Evolutionary conservation across 2,888 invertebrate genomes (phyloP).

Genomic region (Campoplex capitator): DNA sequence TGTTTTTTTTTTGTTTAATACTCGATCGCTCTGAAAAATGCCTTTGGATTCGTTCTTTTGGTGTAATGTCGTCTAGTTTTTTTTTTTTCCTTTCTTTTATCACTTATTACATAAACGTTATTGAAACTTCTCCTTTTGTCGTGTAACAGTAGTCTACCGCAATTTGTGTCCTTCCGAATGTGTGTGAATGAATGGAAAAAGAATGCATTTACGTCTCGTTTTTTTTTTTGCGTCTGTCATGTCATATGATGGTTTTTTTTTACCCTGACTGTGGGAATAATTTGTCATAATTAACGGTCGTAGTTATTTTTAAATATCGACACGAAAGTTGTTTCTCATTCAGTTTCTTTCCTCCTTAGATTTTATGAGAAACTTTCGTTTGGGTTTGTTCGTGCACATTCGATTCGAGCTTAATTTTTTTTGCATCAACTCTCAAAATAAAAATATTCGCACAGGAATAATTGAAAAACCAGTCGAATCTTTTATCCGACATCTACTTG

Average conservation of each 20-base stretch:
- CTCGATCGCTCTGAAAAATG: slow-evolving; percentile 41
- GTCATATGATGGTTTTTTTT: slow-evolving; percentile 55
- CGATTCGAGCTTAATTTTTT: background rate
- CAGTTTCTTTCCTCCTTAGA: slow-evolving; percentile 3
- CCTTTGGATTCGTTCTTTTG: slow-evolving; percentile 56
- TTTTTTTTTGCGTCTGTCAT: slow-evolving; percentile 35
- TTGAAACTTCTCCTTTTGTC: slow-evolving; percentile 15
- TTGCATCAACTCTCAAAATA: background rate
- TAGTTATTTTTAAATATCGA: slow-evolving; percentile 68
- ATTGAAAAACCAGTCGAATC: slow-evolving; percentile 20
- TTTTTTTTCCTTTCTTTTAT: slow-evolving; percentile 45
- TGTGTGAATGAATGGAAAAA: slow-evolving; percentile 36
- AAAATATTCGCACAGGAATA: background rate
- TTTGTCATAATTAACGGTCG: slow-evolving; percentile 71
- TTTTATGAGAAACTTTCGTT: slow-evolving; percentile 16
- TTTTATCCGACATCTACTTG: slow-evolving; percentile 50
- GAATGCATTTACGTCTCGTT: slow-evolving; percentile 61
- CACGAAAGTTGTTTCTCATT: slow-evolving; percentile 51
- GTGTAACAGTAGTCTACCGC: background rate
- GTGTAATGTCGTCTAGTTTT: slow-evolving; percentile 41
- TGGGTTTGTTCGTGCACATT: slow-evolving; percentile 18
- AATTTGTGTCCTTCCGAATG: slow-evolving; percentile 50
- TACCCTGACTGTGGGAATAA: slow-evolving; percentile 60
- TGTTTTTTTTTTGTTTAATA: slow-evolving; percentile 45
- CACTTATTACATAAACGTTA: slow-evolving; percentile 73